These are phyloP conservation scores for Xenopus borealis DNA, from an alignment of 2,113 vertebrate genomes.

Conservation along the genomic window DNA sequence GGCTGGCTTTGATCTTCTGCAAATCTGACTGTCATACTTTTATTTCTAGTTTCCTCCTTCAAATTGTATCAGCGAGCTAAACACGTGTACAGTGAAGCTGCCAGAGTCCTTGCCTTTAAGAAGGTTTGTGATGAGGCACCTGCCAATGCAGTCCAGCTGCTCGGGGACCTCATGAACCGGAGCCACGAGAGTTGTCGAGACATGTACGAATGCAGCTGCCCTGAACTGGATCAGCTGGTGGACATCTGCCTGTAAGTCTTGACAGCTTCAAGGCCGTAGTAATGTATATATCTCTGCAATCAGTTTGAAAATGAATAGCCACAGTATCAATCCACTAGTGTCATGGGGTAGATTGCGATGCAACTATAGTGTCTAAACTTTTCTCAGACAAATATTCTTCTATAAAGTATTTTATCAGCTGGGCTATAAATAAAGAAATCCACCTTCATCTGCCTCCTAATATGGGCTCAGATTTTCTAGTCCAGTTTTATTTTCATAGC, in stretches of 20 bases:
- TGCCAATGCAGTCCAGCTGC: slow-evolving; percentile 63
- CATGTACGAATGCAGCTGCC: slow-evolving; percentile 93
- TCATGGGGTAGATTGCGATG: background rate
- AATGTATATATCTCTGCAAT: slow-evolving; percentile 30
- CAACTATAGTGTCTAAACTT: background rate
- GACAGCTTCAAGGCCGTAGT: slow-evolving; percentile 38
- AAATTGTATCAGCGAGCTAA: slow-evolving; percentile 86
- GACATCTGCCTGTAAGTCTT: slow-evolving; percentile 87
- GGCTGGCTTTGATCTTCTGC: too few species aligned
- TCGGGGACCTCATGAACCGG: slow-evolving; percentile 91
- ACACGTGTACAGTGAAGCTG: slow-evolving; percentile 90
- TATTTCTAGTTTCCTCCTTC: slow-evolving; percentile 74
- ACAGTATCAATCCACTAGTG: slow-evolving; percentile 40
- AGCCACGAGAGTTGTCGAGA: slow-evolving; percentile 91
- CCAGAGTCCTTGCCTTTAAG: slow-evolving; percentile 83
- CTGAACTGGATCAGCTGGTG: slow-evolving; percentile 88
- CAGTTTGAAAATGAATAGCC: slow-evolving; percentile 51
- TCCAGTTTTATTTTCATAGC: too few species aligned
- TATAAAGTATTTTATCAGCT: too few species aligned
- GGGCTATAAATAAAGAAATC: too few species aligned
- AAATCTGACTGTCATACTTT: background rate
- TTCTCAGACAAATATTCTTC: background rate
- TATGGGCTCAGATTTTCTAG: too few species aligned
- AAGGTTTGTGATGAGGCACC: slow-evolving; percentile 76
- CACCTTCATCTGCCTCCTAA: too few species aligned